Evolutionary conservation across 2,113 vertebrate species (phyloP).

Genomic region (Budorcas taxicolor): DNA sequence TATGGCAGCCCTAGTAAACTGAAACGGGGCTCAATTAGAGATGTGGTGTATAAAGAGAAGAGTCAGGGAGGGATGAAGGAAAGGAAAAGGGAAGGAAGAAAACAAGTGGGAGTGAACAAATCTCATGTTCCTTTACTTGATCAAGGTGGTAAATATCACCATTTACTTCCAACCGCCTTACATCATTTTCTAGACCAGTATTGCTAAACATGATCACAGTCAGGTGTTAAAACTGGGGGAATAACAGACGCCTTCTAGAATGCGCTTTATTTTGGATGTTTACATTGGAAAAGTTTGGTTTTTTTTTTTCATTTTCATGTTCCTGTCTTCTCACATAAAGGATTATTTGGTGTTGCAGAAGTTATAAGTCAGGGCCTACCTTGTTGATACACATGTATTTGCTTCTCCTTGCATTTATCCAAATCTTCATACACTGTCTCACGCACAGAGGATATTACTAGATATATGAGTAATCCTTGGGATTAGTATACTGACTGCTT

Average conservation of each 20-base stretch:
- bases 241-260: neutral
- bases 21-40: accelerated
- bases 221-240: neutral
- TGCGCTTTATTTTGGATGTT: conserved; percentile 19
- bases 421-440: neutral
- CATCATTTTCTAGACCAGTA: neutral
- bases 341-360: neutral
- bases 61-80: neutral
- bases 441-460: neutral
- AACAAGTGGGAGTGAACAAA: neutral
- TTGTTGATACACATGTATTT: neutral
- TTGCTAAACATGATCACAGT: neutral
- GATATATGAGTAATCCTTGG: conserved; percentile 30
- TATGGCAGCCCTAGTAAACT: neutral
- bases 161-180: neutral
- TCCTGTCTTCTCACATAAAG: conserved; percentile 24
- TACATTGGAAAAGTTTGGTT: conserved; percentile 38
- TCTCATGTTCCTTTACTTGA: neutral
- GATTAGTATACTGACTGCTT: conserved; percentile 34
- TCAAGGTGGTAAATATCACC: neutral
- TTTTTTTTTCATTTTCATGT: neutral
- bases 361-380: neutral
- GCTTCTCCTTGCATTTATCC: neutral
- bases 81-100: neutral
- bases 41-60: neutral